Evolutionary conservation across 1,140 invertebrate genomes (phyloP).

Genomic region (Zaprionus nigranus): DNA sequence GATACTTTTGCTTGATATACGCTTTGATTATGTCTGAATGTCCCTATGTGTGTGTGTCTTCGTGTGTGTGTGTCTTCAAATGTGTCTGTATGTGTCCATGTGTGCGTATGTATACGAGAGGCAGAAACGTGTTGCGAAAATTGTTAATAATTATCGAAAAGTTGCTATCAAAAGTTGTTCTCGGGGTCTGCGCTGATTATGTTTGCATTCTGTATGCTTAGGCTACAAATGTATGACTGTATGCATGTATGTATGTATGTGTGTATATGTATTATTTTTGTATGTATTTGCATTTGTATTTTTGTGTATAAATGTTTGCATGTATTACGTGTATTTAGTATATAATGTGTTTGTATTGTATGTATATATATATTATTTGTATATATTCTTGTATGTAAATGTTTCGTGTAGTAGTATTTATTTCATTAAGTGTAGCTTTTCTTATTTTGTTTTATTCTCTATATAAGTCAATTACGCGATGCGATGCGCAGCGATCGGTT

Average conservation of each 20-base stretch:
- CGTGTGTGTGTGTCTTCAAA: conserved; percentile 25
- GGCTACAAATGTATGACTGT: conserved; percentile 53
- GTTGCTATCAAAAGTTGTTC: conserved; percentile 66
- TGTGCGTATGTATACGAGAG: conserved; percentile 68
- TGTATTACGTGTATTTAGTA: conserved; percentile 43
- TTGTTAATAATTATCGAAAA: conserved; percentile 69
- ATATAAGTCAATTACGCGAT: conserved; percentile 60
- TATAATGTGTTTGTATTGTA: conserved; percentile 43
- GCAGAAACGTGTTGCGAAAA: conserved; percentile 73
- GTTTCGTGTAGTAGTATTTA: conserved; percentile 25
- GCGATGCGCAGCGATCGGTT: conserved; percentile 38
- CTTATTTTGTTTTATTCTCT: conserved; percentile 47
- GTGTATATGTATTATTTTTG: conserved; percentile 52
- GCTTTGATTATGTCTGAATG: conserved; percentile 56
- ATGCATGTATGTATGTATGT: conserved; percentile 57
- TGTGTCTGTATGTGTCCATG: conserved; percentile 16
- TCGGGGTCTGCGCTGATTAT: conserved; percentile 63
- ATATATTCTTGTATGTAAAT: conserved; percentile 55
- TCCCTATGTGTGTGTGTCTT: conserved; percentile 42
- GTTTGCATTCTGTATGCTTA: conserved; percentile 76
- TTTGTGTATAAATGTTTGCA: conserved; percentile 41
- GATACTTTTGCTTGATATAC: conserved; percentile 64
- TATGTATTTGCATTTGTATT: conserved; percentile 55
- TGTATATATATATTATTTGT: conserved; percentile 36
- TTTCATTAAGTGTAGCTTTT: conserved; percentile 40